These are phyloP conservation scores for Ichneumoninae sp. DNA, from an alignment of 2,888 invertebrate genomes.

Conservation along the genomic window DNA sequence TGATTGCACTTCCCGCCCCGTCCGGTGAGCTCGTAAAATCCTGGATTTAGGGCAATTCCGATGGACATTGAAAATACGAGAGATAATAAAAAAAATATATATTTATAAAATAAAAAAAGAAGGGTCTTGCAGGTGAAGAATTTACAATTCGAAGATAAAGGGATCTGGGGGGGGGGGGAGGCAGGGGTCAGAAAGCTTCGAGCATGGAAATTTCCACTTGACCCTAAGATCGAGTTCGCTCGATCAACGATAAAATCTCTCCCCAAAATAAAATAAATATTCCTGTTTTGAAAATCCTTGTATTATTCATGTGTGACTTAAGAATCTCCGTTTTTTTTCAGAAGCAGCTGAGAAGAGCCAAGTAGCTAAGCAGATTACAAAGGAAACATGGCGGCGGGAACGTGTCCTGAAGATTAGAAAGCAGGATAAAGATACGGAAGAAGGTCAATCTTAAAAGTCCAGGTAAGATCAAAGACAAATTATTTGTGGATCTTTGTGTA, in stretches of 20 bases:
- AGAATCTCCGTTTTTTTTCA: constrained; percentile 57
- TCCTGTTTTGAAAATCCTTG: constrained; percentile 5
- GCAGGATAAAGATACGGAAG: constrained; percentile 61
- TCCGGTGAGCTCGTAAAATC: constrained; percentile 12
- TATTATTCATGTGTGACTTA: constrained; percentile 21
- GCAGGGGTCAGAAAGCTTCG: background rate
- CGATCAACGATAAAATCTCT: constrained; percentile 35
- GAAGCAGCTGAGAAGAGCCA: constrained; percentile 46
- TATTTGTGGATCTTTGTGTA: background rate
- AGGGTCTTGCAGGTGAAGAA: constrained; percentile 21
- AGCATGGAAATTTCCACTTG: constrained; percentile 38
- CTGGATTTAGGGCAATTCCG: constrained; percentile 36
- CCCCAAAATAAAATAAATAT: constrained; percentile 8
- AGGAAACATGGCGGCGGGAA: constrained; percentile 78
- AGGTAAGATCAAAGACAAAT: constrained; percentile 34
- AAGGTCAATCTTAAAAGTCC: constrained; percentile 55
- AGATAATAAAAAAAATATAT: background rate
- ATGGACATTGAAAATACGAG: constrained; percentile 4
- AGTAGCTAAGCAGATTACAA: constrained; percentile 18
- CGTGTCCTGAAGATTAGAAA: constrained; percentile 74
- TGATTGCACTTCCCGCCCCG: constrained; percentile 23
- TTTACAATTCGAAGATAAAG: constrained; percentile 18
- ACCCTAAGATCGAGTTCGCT: constrained; percentile 16
- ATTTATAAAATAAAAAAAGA: constrained; percentile 18
- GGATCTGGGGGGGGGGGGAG: background rate